Evolutionary conservation across 2,113 vertebrate genomes (phyloP), one percentile per base, ranked within the genome.

Genomic region (Labeo catla): DNA sequence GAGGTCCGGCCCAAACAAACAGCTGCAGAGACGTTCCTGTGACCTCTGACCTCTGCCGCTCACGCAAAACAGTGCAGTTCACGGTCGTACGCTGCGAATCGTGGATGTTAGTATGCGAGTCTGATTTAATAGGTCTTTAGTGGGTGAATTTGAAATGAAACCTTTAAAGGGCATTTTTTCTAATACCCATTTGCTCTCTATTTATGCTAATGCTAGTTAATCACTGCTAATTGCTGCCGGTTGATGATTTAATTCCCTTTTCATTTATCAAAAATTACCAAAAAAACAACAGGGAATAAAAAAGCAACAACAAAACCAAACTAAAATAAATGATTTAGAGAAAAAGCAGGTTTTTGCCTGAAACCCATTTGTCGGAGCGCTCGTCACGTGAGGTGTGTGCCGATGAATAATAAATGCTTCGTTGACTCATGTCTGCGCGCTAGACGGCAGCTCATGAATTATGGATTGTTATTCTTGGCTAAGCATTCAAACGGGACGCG

Each of bases 381-480:
- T 89, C 80, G 68, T 89, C 90, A 88, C 66, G 83, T 89, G 90
- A 91, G 91, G 88, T 90, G 89, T 86, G 86, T 83, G 63, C 84
- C 43, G 61, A 91, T 92, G 90, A 92, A 92, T 92, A 92, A 92
- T 90, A 88, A 92, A 91, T 91, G 86, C 63, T 68, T 84, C 49
- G 89, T 89, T 91, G 91, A 89, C 89, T 87, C 43, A 86, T 88
- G 87, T 90, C 87, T 90, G 86, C 88, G 88, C 86, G 84, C 88
- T 84, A 88, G 88, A 90, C 88, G 47, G 63, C 50, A 72, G 52
- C 84, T 87, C 85, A 92, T 92, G 88, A 90, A 92, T 92, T 89
- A 92, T 92, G 86, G 83, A 92, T 92, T 88, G 89, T 92, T 92
- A 88, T 92, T 92, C 85, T 90, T 92, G 91, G 89, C 83, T 89